A percentile compares a stretch with the other conserved stretches of the same genome.
Conservation (phyloP, 2,113 vertebrate genomes). For the Poeciliopsis prolifica region DNA sequence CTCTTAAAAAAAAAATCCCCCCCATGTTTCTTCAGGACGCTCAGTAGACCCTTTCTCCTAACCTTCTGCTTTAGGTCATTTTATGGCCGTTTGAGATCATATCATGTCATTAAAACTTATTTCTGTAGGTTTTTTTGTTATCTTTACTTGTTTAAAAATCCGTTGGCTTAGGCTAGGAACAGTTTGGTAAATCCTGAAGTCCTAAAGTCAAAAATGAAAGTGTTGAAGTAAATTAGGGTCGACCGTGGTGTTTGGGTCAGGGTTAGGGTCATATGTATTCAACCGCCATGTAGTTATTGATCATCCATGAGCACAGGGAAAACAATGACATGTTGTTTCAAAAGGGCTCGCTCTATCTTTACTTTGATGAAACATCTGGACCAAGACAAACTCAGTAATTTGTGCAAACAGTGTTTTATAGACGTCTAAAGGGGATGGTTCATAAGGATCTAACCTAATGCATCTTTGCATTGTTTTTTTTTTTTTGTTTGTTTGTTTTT, state of each 20-base stretch:
- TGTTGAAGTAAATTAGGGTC: not conserved
- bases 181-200: not conserved
- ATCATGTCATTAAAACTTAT: not conserved
- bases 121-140: not conserved
- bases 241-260: not conserved
- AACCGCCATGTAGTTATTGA: not conserved
- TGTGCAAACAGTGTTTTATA: not conserved
- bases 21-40: not conserved
- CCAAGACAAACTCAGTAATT: too few species aligned
- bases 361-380: not conserved
- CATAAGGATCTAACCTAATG: not conserved
- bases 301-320: not conserved
- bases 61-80: slow-evolving; percentile 26
- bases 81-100: slow-evolving; percentile 17
- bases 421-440: not conserved
- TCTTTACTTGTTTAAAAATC: not conserved
- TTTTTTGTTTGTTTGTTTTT: not conserved
- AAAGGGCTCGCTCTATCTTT: not conserved
- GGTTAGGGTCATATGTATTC: not conserved
- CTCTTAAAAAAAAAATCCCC: slow-evolving; percentile 48
- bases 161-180: not conserved
- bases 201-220: not conserved
- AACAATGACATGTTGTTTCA: not conserved
- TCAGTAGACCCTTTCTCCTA: slow-evolving; percentile 46
- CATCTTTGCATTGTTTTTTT: not conserved